Evolutionary conservation across 1,140 invertebrate species (phyloP), one percentile per base, ranked within the genome.

Genomic region (Myzus persicae): DNA sequence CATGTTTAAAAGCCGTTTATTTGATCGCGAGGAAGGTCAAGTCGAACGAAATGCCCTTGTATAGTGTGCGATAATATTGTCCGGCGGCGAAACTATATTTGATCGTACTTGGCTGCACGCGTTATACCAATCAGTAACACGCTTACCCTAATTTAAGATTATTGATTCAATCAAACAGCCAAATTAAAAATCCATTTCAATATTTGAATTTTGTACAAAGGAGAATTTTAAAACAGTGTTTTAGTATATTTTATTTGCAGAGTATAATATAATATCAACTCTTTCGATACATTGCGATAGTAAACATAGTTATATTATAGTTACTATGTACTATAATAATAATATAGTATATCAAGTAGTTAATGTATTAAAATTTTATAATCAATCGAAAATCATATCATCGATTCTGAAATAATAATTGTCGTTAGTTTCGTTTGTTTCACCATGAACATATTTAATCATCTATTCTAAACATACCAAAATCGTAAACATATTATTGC

Each of bases 111-210:
- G 22, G 48, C 88, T 38, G 26, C 88, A 90, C 88, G 51, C 88
- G 46, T 90, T 90, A 90, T 90, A 40, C 88, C 48, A 54, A 90
- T 90, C 88, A 90, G 88, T 54, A 59, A 40, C 36, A 59, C 51
- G 38, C 48, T 90, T 44, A 90, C 36, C 36, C 88, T 54, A 90
- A 90, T 54, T 90, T 90, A 59, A 90, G 38, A 90, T 90, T 90
- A 90, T 90, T 40, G 88, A 90, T 90, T 40, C 40, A 24, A 36
- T 54, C 48, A 24, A 26, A 42, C 31, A n/a, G 48, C 59, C 11
- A 40, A 24, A 40, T 89, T 54, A 51, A 89, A 26, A 40, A 90
- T 36, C n/a, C 24, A 26, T 40, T 90, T 14, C 1, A 54, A 54
- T 76, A 76, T 76, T 76, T 76, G n/a, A n/a, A n/a, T 46, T 46